Base-by-base conservation (phyloP, 2,888 invertebrate genomes). In the Eristalis arbustorum region DNA sequence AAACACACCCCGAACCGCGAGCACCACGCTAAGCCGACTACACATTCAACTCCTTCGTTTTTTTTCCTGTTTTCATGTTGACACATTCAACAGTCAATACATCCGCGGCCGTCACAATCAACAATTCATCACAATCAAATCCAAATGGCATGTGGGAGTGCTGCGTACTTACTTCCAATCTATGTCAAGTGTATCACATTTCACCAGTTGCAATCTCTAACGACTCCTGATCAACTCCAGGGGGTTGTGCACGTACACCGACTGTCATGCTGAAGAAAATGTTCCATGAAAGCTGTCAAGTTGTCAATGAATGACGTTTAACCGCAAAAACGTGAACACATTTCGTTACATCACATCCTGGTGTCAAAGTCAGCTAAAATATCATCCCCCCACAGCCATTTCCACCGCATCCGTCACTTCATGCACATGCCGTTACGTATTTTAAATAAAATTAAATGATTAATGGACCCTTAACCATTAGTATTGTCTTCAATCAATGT, bases 401-500 rank as follows among this genome's bases (percentile, higher is more conserved):
- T 2, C 18, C 18, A 5, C 18, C 8, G 4, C 1, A 2, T 5
- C 5, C n/a, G 3, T 1, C 42, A n/a, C 42, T 40, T 13, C n/a
- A 10, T 59, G 59, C 25, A 59, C 23, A 59, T 59, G 23, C 13
- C 59, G 59, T 13, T 59, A 25, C 25, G 23, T 59, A 25, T 59
- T 25, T 59, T 59, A 59, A 59, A 23, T 59, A 59, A 25, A 23
- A 59, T 40, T 72, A 63, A 72, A 62, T 72, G 72, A 72, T 72
- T 72, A 42, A 72, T 62, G 42, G 28, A 11, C 62, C 28, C 34
- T n/a, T 42, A 28, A 62, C 62, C n/a, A 14, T 25, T 42, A 42
- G 42, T 31, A 72, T 61, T 72, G 62, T 63, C 28, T 61, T 62
- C 72, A 42, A 62, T 42, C 40, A 49, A 72, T 72, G 62, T 62